These are phyloP conservation scores for Copsychus sechellarum DNA, from an alignment of 2,113 vertebrate genomes.

Conservation along the genomic window DNA sequence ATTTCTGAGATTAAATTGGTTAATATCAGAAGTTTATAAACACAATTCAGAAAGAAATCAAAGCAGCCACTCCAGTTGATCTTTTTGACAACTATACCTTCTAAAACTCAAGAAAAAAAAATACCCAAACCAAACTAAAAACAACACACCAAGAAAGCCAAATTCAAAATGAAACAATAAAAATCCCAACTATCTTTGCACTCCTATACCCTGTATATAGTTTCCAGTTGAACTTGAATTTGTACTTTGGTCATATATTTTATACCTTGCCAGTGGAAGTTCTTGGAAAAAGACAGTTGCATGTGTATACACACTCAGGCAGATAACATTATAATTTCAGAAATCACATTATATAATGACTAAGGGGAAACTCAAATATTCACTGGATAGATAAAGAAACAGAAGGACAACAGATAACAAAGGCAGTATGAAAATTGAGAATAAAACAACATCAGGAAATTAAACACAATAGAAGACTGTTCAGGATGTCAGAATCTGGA, in stretches of 20 bases:
- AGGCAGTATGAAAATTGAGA: neutral
- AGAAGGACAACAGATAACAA: neutral
- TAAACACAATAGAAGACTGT: neutral
- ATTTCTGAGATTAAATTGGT: neutral
- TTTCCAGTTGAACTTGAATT: neutral
- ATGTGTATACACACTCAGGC: fast-evolving
- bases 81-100: neutral
- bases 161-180: neutral
- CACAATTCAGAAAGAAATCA: neutral
- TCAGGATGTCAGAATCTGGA: neutral
- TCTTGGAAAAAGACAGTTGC: neutral
- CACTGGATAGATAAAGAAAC: neutral
- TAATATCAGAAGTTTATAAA: neutral
- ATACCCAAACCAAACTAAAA: neutral
- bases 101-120: neutral
- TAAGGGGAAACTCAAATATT: neutral
- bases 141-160: neutral
- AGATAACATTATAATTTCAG: neutral
- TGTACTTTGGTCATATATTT: neutral
- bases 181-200: neutral
- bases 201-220: neutral
- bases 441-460: neutral
- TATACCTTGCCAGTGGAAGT: neutral
- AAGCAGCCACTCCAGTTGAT: neutral
- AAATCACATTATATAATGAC: neutral